Percentiles rank a stretch among this genome's conserved stretches.
Conservation (phyloP, 1,140 invertebrate genomes). For the Riptortus pedestris region DNA sequence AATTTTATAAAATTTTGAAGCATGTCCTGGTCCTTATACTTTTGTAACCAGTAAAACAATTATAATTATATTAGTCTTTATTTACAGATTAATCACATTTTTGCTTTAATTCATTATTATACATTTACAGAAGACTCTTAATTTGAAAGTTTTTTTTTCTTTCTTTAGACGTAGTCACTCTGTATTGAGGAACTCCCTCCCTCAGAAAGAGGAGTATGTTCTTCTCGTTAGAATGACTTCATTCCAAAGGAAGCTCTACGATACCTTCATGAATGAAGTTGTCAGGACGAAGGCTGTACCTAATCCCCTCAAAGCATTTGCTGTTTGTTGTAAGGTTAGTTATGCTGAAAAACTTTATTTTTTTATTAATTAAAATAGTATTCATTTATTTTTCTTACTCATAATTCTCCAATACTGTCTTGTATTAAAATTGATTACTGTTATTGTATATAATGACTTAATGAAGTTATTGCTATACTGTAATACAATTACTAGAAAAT, state of each 20-base stretch:
- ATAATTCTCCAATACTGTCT: too few relatives aligned
- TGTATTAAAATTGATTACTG: background rate
- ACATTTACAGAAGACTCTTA: too few relatives aligned
- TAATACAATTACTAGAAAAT: too few relatives aligned
- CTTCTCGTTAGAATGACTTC: slow-evolving; percentile 75
- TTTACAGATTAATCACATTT: too few relatives aligned
- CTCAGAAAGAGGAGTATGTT: slow-evolving; percentile 86
- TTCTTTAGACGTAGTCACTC: slow-evolving; percentile 69
- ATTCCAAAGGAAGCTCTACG: slow-evolving; percentile 78
- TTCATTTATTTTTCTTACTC: background rate
- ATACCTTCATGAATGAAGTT: slow-evolving; percentile 84
- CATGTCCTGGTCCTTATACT: too few relatives aligned
- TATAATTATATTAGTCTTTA: too few relatives aligned
- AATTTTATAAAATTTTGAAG: too few relatives aligned
- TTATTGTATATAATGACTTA: too few relatives aligned
- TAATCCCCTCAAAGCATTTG: slow-evolving; percentile 95
- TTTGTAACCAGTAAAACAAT: too few relatives aligned
- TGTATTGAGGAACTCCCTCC: slow-evolving; percentile 74
- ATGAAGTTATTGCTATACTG: too few relatives aligned
- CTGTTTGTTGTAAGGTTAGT: slow-evolving; percentile 88
- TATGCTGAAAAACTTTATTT: background rate
- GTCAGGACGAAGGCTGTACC: slow-evolving; percentile 73
- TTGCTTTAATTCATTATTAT: too few relatives aligned
- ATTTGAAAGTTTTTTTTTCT: too few relatives aligned
- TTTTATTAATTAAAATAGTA: background rate